phyloP scores from a whole-genome alignment of 2,888 invertebrate species.

The Heliconius ethilla region DNA sequence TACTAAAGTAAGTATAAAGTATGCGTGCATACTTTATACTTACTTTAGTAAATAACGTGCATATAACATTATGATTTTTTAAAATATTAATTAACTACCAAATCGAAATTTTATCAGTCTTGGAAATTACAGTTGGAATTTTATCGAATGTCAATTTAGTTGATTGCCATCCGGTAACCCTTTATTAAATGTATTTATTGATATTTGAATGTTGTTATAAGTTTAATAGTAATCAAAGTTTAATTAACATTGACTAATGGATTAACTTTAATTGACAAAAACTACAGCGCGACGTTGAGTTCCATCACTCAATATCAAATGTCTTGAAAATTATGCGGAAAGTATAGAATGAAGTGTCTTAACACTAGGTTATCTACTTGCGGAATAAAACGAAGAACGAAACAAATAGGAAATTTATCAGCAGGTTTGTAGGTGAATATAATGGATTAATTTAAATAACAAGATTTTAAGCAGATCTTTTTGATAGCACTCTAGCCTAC shows the following conservation, averaged over 20 bases:
- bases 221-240: background rate
- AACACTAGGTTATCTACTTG: too few relatives aligned
- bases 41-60: too few relatives aligned
- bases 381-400: too few relatives aligned
- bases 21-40: too few relatives aligned
- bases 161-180: slow-evolving; percentile 21
- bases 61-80: background rate
- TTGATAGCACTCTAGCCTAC: too few relatives aligned
- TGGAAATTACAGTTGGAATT: slow-evolving; percentile 20
- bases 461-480: background rate
- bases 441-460: background rate
- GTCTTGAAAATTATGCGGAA: background rate
- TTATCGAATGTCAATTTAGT: slow-evolving; percentile 27
- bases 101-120: slow-evolving; percentile 26
- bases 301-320: background rate
- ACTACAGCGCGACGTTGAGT: background rate
- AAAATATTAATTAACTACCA: slow-evolving; percentile 10
- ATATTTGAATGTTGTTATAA: slow-evolving; percentile 12
- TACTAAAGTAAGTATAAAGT: slow-evolving; percentile 33
- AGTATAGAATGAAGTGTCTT: too few relatives aligned
- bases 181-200: slow-evolving; percentile 24
- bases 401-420: too few relatives aligned
- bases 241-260: slow-evolving; percentile 20
- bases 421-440: background rate
- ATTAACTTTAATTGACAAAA: background rate